Base-by-base conservation (phyloP, 53 echinoderm and acorn worm species). In the Luidia sarsii region DNA sequence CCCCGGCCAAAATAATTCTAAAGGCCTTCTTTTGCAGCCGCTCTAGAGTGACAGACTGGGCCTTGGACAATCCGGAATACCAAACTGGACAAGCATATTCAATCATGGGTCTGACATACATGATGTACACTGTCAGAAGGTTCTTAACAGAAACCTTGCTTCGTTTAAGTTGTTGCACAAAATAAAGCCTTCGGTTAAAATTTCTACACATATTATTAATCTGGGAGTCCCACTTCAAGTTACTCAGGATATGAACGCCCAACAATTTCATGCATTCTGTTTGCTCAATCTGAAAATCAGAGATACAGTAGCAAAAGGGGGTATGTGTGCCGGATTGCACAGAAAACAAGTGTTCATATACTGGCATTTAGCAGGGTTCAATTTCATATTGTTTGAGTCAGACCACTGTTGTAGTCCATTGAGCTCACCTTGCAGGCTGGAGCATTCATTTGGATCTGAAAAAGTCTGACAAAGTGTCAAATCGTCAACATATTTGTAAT, bases 401-500 rank as follows among this genome's bases (percentile, higher is more conserved):
- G 65, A 49, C 81, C 67, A 67, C 19, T 66, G 8, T 30, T 16
- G 1, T 1, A 81, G 37, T 33, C 18, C 2, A 35, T 65, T 18
- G 33, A 81, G 52, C 24, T 64, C 39, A 2, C 33, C 9, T 32
- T 71, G 71, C 51, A 71, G 9, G 16, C 9, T 36, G 35, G 10
- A 25, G 22, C 51, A n/a, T 37, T 51, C 19, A 32, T 50, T 33
- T 9, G 10, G 18, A 31, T 51, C 22, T n/a, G 10, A 8, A 66
- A 66, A 66, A 16, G 50, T 28, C 18, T 66, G 22, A 11, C 22
- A 51, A 7, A 82, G 27, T 20, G 74, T 73, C 53, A 84, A 8
- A 25, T 84, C 84, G 25, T 84, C 65, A 4, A 84, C 73, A 64
- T 83, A 84, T 33, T 84, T 84, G 19, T 43, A 71, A 28, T 33